Conservation (phyloP, 2,888 invertebrate genomes). For the Crematogaster levior region DNA sequence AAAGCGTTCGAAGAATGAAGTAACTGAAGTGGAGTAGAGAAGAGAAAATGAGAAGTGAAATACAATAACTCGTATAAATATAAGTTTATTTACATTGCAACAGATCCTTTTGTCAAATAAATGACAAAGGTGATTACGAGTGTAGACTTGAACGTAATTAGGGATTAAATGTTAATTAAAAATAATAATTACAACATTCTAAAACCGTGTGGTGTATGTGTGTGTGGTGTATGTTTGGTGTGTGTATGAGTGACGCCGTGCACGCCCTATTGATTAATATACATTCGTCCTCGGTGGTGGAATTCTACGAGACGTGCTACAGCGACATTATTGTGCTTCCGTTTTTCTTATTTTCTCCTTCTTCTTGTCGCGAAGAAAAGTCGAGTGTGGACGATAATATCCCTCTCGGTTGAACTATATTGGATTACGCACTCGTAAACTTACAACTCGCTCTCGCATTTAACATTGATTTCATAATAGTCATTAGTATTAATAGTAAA, state of each 20-base stretch:
- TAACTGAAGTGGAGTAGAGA: background rate
- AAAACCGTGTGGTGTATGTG: conserved; percentile 67
- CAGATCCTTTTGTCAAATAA: conserved; percentile 82
- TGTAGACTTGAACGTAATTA: conserved; percentile 80
- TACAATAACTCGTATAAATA: conserved; percentile 82
- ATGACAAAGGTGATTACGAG: conserved; percentile 81
- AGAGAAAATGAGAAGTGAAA: conserved; percentile 12
- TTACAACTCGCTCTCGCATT: conserved; percentile 60
- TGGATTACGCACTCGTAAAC: conserved; percentile 58
- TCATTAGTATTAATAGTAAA: conserved; percentile 61
- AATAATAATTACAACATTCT: conserved; percentile 83
- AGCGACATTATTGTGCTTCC: conserved; percentile 63
- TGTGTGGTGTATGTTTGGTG: conserved; percentile 58
- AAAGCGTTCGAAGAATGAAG: background rate
- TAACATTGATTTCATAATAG: conserved; percentile 58
- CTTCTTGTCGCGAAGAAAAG: conserved; percentile 54
- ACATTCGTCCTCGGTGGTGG: conserved; percentile 67
- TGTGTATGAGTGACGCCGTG: conserved; percentile 61
- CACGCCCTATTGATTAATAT: conserved; percentile 61
- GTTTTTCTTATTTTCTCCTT: background rate
- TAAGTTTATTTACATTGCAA: conserved; percentile 86
- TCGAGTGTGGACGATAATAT: conserved; percentile 56
- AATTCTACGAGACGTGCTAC: conserved; percentile 63
- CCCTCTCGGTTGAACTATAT: conserved; percentile 50
- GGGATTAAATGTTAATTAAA: conserved; percentile 80